Evolutionary conservation across 2,113 vertebrate genomes (phyloP).

Genomic region (Corythornis vintsioides): DNA sequence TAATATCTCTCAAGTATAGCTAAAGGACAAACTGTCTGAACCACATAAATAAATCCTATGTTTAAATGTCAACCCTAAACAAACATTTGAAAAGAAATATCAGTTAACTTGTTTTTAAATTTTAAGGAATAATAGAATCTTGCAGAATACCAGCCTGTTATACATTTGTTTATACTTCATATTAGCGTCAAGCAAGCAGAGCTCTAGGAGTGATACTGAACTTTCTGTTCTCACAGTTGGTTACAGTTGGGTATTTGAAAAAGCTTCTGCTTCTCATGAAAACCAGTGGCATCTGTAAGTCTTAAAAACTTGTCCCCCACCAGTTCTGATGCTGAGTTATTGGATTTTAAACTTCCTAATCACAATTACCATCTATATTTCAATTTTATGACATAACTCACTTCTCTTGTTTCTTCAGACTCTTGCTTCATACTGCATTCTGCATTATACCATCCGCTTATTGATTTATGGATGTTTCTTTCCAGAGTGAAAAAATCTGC

Average conservation of each 20-base stretch:
- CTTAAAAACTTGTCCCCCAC: background rate
- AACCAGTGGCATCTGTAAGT: background rate
- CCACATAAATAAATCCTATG: slow-evolving; percentile 15
- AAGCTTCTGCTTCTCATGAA: background rate
- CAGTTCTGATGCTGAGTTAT: background rate
- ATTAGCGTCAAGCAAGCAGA: background rate
- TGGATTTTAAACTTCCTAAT: background rate
- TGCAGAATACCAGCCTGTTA: background rate
- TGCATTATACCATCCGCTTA: background rate
- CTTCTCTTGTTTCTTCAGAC: background rate
- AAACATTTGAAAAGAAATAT: background rate
- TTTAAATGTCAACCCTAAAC: slow-evolving; percentile 49
- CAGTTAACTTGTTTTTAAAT: background rate
- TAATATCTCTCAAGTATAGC: background rate
- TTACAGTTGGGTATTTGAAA: background rate
- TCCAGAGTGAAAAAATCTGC: background rate
- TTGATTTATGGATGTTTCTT: slow-evolving; percentile 3
- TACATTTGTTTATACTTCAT: slow-evolving; percentile 23
- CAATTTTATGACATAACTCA: background rate
- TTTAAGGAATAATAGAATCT: slow-evolving; percentile 18
- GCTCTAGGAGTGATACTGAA: background rate
- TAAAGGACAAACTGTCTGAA: slow-evolving; percentile 43
- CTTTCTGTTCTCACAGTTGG: background rate
- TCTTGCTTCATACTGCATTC: background rate
- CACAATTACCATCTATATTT: background rate